Conservation (phyloP, 1,140 invertebrate genomes). For the Temnothorax longispinosus region DNA sequence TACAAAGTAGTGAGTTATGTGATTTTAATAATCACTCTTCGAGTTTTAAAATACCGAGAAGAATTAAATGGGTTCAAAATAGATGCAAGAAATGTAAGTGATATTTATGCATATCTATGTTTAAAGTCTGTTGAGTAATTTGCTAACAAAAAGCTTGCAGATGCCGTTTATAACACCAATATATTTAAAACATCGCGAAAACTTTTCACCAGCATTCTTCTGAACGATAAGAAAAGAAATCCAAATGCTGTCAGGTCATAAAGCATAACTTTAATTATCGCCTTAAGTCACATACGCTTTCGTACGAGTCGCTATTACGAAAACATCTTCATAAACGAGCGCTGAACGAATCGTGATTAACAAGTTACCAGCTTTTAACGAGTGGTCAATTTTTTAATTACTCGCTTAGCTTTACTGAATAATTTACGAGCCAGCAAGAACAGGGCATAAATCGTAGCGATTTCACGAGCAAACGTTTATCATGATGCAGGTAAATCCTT, state of each 20-base stretch:
- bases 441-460: slow-evolving; percentile 32
- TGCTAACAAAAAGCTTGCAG: not conserved
- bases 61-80: not conserved
- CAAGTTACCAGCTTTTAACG: slow-evolving; percentile 64
- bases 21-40: not conserved
- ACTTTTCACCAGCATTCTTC: not conserved
- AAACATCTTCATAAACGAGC: slow-evolving; percentile 34
- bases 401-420: slow-evolving; percentile 21
- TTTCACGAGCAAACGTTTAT: slow-evolving; percentile 3
- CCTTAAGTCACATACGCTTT: slow-evolving; percentile 9
- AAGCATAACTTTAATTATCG: slow-evolving; percentile 25
- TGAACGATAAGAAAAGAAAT: not conserved
- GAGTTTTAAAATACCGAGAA: not conserved
- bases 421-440: slow-evolving; percentile 40
- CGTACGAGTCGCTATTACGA: not conserved
- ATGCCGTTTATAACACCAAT: not conserved
- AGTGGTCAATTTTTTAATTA: slow-evolving; percentile 70
- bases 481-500: slow-evolving; percentile 10
- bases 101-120: not conserved
- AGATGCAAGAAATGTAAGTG: not conserved
- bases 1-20: not conserved
- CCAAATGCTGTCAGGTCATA: not conserved
- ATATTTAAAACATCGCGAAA: not conserved
- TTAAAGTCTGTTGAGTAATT: not conserved
- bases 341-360: slow-evolving; percentile 57